Conservation (phyloP, 64 coral and sea anemone species). For the Catalaphyllia jardinei region DNA sequence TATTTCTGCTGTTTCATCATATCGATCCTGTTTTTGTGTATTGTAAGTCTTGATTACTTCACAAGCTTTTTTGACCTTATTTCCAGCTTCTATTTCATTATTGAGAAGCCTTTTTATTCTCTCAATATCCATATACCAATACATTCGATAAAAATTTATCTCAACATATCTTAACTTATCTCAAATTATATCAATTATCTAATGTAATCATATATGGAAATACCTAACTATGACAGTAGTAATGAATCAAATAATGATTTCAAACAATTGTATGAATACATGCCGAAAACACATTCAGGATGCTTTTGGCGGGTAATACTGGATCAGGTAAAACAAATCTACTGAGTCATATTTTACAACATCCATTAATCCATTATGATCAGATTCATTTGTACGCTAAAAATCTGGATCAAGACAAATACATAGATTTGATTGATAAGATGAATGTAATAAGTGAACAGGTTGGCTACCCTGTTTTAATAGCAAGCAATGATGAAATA, state of each 20-base stretch:
- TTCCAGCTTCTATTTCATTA: neutral
- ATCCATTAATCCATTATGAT: slow-evolving; percentile 18
- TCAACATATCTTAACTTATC: neutral
- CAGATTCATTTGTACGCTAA: slow-evolving; percentile 25
- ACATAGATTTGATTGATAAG: neutral
- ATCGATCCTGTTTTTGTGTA: neutral
- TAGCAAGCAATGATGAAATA: neutral
- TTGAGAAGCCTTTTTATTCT: neutral
- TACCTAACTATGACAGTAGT: neutral
- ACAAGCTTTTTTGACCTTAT: neutral
- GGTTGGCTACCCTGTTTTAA: neutral
- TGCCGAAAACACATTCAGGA: slow-evolving; percentile 23
- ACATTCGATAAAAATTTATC: neutral
- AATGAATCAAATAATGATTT: neutral
- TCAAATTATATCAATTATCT: neutral
- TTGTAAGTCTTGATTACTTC: neutral
- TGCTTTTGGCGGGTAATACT: neutral
- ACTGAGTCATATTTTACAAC: neutral
- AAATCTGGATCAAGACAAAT: slow-evolving; percentile 13
- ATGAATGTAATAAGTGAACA: neutral
- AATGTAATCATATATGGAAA: slow-evolving; percentile 1
- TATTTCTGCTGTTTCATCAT: neutral
- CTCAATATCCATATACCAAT: neutral
- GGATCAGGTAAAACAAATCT: slow-evolving; percentile 27
- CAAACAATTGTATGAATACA: neutral